A percentile compares a stretch with the other conserved stretches of the same genome.
Evolutionary conservation across 2,888 invertebrate species (phyloP).

Genomic region (Julus scandinavius): DNA sequence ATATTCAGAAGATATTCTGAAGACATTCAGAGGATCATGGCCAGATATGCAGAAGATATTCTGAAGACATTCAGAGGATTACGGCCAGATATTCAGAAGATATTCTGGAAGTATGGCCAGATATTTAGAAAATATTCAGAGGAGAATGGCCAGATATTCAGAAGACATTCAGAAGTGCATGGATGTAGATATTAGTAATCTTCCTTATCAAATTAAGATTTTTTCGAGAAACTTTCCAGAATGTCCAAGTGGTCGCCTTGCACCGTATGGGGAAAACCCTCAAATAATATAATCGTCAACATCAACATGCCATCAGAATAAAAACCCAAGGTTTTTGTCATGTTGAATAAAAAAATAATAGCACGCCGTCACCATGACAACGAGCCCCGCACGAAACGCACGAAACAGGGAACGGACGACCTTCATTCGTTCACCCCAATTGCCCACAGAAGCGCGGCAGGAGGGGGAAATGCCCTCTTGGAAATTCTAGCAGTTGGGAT

Average conservation of each 20-base stretch:
- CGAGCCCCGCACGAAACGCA: not conserved
- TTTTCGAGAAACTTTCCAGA: not conserved
- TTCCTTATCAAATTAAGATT: not conserved
- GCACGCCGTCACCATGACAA: not conserved
- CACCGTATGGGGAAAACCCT: not conserved
- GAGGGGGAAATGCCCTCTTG: constrained; percentile 21
- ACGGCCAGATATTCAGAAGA: no score
- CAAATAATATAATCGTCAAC: not conserved
- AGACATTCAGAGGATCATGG: no score
- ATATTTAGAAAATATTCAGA: no score
- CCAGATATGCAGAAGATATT: no score
- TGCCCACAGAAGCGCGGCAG: not conserved
- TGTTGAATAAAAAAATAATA: no score
- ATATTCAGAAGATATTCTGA: no score
- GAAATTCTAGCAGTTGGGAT: not conserved
- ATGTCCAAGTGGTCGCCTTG: not conserved
- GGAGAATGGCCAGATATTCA: no score
- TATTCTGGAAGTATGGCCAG: no score
- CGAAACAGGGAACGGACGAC: not conserved
- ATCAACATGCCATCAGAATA: no score
- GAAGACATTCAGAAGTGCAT: no score
- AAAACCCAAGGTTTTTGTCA: not conserved
- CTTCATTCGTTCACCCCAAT: constrained; percentile 17
- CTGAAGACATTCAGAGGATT: no score
- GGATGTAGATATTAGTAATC: no score